Evolutionary conservation across 2,113 vertebrate genomes (phyloP), one percentile per base, ranked within the genome.

Genomic region (Esox niger): DNA sequence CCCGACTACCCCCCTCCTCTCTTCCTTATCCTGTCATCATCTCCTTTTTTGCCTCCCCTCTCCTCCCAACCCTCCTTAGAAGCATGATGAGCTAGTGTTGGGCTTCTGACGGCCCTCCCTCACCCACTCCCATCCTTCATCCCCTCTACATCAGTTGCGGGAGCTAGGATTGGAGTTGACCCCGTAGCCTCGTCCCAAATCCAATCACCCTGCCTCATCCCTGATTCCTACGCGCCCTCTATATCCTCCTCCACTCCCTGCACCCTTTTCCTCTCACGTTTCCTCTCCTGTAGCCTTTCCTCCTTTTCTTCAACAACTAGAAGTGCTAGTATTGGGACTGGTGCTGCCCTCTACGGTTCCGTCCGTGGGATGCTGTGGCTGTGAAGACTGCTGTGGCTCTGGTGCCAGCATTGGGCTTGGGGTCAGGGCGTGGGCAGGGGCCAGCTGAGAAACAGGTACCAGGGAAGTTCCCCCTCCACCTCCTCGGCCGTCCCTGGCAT

Each of bases 241-340:
- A 11, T 17, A 31, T 43, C 23, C 33, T 15, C 30, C 47, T 38
- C 60, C 21, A 26, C 25, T 21, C 59, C 56, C 30, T 5, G 73
- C 77, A 78, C 70, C 52, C 75, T 73, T 70, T 64, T 62, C 17
- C 25, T 21, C 33, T 47, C 62, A 31, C n/a, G n/a, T n/a, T n/a
- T 52, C 54, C 17, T 4, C 52, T 29, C 55, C 49, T n/a, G n/a
- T n/a, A n/a, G n/a, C n/a, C n/a, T 26, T 2, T 23, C 11, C 15
- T 59, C 59, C 46, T 64, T n/a, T 71, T 79, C 80, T 66, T 91
- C 92, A 98, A 90, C 95, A 96, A 92, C 94, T 95, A 78, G 95
- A 94, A 31, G 94, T 95, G 84, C 94, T 95, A 5, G 93, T 93
- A 87, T 94, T 95, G 0, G 94, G 93, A 78, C 91, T 95, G 11